These are phyloP conservation scores for Tethya wilhelma DNA, from an alignment of 37 sponge, comb jelly and placozoan species.

Conservation along the genomic window DNA sequence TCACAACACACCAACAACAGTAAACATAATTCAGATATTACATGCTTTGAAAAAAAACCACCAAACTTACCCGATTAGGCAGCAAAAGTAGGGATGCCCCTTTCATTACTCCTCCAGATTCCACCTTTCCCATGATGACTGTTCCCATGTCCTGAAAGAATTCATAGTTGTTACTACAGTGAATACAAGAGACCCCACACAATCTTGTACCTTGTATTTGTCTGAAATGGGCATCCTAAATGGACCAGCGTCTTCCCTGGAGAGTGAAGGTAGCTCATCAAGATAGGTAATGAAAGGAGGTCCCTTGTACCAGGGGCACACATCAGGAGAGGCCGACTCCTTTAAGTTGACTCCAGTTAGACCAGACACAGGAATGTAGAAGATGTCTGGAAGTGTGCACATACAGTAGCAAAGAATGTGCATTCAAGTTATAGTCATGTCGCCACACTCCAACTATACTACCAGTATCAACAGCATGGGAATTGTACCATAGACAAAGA, in stretches of 20 bases:
- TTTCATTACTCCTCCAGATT: slow-evolving; percentile 78
- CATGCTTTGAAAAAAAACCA: neutral
- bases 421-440: too few relatives aligned
- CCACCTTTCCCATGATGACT: slow-evolving; percentile 94
- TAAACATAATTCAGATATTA: neutral
- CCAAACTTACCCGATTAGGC: slow-evolving; percentile 91
- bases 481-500: too few relatives aligned
- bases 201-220: slow-evolving; percentile 78
- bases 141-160: slow-evolving; percentile 94
- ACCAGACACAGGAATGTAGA: slow-evolving; percentile 96
- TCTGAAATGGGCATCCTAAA: slow-evolving; percentile 93
- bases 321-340: slow-evolving; percentile 34
- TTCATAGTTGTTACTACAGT: neutral
- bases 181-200: neutral
- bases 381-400: slow-evolving; percentile 60
- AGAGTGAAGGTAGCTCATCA: slow-evolving; percentile 78
- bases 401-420: neutral
- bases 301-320: slow-evolving; percentile 94
- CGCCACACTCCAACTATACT: too few relatives aligned
- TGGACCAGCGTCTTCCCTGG: slow-evolving; percentile 73
- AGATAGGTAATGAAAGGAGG: slow-evolving; percentile 93
- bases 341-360: slow-evolving; percentile 89
- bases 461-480: too few relatives aligned
- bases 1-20: neutral
- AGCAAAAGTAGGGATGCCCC: slow-evolving; percentile 85